Base-by-base conservation (phyloP, 1,140 invertebrate genomes). In the Drosophila simulans region DNA sequence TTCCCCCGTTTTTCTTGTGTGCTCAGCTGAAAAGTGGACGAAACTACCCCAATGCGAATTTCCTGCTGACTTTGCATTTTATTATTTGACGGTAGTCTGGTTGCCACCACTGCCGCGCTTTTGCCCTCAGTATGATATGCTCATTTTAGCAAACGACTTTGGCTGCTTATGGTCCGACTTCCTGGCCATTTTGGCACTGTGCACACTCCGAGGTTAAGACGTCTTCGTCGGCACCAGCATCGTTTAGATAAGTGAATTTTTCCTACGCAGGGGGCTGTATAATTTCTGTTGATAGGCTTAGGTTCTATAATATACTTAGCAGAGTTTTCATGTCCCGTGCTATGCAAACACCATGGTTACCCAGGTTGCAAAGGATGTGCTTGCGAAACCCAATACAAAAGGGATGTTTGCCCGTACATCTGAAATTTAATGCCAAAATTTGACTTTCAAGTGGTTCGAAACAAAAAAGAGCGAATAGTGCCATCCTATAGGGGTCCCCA, bases 361-460 rank as follows among this genome's bases (percentile, higher is more conserved):
- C 5, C 0, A 10, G 10, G 0, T 3, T 10, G 8, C 4, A 5
- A 25, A 13, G 40, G 43, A 22, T 49, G 15, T 22, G 31, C 15
- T 22, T 34, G 52, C 51, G 82, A 78, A 86, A 88, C 62, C 71
- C 49, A 76, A 86, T 88, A 82, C 62, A 22, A 22, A 58, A 64
- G 65, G 63, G 69, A 77, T 64, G 57, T 73, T 74, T 72, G 57
- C 39, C 60, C 42, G 40, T 22, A 46, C 56, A 20, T 43, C 35
- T 40, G 83, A 86, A 86, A 86, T 79, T 60, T 59, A 83, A 86
- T 86, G 71, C 79, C 83, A 76, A 78, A 83, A 79, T 88, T 79
- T 86, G 82, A 74, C 79, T 77, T 88, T 85, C 64, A 76, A 86
- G 82, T 86, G 83, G 69, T 83, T 54, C 31, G 17, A 81, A 77